A percentile compares a stretch with the other conserved stretches of the same genome.
phyloP scores from a whole-genome alignment of 2,797 vertebrate species.

The Garrulus glandarius region DNA sequence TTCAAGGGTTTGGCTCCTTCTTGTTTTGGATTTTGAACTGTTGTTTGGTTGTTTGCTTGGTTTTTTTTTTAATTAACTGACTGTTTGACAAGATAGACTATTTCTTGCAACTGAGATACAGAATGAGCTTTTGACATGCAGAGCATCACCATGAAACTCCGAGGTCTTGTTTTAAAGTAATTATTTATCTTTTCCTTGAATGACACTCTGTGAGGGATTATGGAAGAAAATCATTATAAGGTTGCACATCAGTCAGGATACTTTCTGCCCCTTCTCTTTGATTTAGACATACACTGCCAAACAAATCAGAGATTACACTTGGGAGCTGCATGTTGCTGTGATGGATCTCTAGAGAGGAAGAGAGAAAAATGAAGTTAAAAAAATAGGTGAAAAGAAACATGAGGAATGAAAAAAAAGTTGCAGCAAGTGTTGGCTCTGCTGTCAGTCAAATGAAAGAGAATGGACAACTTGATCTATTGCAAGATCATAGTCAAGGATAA shows the following conservation, averaged over 20 bases:
- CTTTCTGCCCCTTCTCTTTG: conserved; percentile 13
- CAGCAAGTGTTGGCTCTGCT: not conserved
- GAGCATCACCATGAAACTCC: not conserved
- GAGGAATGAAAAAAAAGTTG: not conserved
- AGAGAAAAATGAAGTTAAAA: conserved; percentile 28
- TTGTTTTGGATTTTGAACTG: not conserved
- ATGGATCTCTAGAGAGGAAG: conserved; percentile 30
- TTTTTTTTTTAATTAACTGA: not conserved
- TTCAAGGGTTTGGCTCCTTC: not conserved
- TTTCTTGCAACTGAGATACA: not conserved
- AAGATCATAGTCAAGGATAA: conserved; percentile 4
- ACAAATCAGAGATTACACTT: conserved; percentile 42
- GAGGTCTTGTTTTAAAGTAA: conserved; percentile 1
- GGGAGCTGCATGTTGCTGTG: not conserved
- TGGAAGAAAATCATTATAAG: conserved; percentile 28
- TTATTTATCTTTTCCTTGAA: conserved; percentile 15
- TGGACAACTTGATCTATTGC: not conserved
- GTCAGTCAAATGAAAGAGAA: conserved; percentile 41
- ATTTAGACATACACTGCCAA: conserved; percentile 27
- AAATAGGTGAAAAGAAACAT: not conserved
- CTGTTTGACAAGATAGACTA: not conserved
- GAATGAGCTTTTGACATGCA: not conserved
- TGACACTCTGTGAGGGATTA: not conserved
- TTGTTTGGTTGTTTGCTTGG: not conserved
- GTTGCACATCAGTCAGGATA: not conserved